Evolutionary conservation across 2,888 invertebrate species (phyloP).

Genomic region (Diarsia brunnea): DNA sequence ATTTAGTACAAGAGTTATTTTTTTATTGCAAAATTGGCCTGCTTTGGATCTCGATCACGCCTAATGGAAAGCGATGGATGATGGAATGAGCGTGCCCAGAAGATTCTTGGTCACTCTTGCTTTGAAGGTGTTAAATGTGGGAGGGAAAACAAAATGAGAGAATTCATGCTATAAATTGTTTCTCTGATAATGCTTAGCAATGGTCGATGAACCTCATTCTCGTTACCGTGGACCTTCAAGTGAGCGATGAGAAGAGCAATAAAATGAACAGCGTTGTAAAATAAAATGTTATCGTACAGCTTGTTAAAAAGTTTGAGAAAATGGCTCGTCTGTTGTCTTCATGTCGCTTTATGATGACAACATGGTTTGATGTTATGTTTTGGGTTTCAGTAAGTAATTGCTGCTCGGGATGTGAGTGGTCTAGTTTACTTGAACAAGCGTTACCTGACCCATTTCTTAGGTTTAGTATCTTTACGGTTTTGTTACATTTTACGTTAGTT

Average conservation of each 20-base stretch:
- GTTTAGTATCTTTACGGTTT: neutral
- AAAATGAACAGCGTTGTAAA: constrained; percentile 48
- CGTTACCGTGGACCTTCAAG: constrained; percentile 36
- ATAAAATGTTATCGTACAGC: constrained; percentile 48
- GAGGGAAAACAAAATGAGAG: too few species aligned
- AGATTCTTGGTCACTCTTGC: too few species aligned
- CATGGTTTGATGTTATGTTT: constrained; percentile 11
- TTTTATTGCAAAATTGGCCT: too few species aligned
- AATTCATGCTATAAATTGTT: neutral
- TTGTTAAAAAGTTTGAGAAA: constrained; percentile 61
- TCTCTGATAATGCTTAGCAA: constrained; percentile 17
- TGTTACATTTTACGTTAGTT: neutral
- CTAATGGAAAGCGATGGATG: too few species aligned
- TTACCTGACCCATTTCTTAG: neutral
- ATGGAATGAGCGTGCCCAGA: too few species aligned
- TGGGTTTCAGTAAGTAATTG: constrained; percentile 6
- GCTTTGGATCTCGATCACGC: too few species aligned
- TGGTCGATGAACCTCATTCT: constrained; percentile 44
- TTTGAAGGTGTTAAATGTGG: too few species aligned
- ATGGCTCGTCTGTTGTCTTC: constrained; percentile 23
- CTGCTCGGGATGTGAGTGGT: neutral
- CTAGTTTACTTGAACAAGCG: neutral
- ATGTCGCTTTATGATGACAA: neutral
- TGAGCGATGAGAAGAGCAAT: constrained; percentile 47
- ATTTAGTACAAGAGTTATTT: neutral